Evolutionary conservation across 2,797 vertebrate genomes (phyloP).

Genomic region (Pantherophis vulpinus): DNA sequence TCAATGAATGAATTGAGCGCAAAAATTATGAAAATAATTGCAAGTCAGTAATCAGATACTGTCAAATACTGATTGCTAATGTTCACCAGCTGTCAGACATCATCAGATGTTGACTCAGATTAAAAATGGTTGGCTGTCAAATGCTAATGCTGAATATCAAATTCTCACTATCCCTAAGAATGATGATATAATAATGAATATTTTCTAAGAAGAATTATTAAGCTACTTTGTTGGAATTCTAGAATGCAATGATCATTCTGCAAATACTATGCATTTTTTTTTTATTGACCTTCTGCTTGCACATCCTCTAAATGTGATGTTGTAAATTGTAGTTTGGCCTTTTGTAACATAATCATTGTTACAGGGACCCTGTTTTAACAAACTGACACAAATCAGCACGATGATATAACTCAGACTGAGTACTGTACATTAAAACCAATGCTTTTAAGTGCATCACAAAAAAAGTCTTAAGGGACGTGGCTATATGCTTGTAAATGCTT

Average conservation of each 20-base stretch:
- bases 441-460: constrained; percentile 48
- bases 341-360: constrained; percentile 32
- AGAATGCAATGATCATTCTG: constrained; percentile 2
- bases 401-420: constrained; percentile 44
- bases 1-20: constrained; percentile 7
- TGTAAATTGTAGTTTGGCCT: constrained; percentile 41
- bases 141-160: neutral
- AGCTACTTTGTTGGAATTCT: constrained; percentile 39
- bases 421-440: constrained; percentile 56
- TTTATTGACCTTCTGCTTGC: constrained; percentile 11
- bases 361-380: constrained; percentile 34
- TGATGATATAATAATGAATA: neutral
- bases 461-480: constrained; percentile 50
- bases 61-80: constrained; percentile 26
- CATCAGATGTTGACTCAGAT: neutral
- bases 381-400: constrained; percentile 55
- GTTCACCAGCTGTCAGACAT: constrained; percentile 20
- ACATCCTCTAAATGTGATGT: constrained; percentile 40
- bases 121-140: constrained; percentile 3
- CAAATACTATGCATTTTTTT: constrained; percentile 12
- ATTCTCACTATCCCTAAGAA: neutral
- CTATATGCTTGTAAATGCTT: constrained; percentile 42
- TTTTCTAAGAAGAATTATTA: constrained; percentile 24
- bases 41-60: constrained; percentile 18
- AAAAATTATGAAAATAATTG: constrained; percentile 23